A percentile compares a stretch with the other conserved stretches of the same genome.
Evolutionary conservation across 2,888 invertebrate genomes (phyloP).

Genomic region (Argynnis bischoffii): DNA sequence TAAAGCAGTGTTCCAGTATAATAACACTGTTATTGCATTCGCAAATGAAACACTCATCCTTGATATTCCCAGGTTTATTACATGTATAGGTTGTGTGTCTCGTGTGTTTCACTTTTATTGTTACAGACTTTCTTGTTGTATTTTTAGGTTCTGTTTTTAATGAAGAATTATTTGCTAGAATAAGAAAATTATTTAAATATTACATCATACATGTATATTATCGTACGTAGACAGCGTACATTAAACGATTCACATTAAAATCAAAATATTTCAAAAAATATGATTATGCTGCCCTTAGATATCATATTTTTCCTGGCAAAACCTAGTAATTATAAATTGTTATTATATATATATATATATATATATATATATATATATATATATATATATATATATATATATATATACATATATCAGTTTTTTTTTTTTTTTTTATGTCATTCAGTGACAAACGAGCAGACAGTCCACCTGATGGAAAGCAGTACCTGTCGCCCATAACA

Average conservation of each 20-base stretch:
- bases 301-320: too few species aligned
- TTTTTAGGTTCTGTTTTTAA: neutral
- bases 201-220: neutral
- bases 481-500: too few species aligned
- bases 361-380: too few species aligned
- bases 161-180: conserved; percentile 38
- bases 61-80: conserved; percentile 47
- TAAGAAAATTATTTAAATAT: conserved; percentile 4
- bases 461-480: too few species aligned
- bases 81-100: conserved; percentile 58
- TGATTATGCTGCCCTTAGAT: too few species aligned
- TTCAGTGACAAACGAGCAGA: too few species aligned
- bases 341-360: too few species aligned
- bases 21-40: conserved; percentile 53
- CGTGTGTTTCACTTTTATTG: conserved; percentile 40
- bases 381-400: too few species aligned
- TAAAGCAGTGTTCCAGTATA: conserved; percentile 65
- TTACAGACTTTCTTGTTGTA: conserved; percentile 14
- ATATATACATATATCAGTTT: too few species aligned
- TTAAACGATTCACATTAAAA: conserved; percentile 4
- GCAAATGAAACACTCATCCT: conserved; percentile 63
- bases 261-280: conserved; percentile 9
- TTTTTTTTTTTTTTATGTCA: too few species aligned
- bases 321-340: too few species aligned
- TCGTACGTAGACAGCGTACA: neutral